These are phyloP conservation scores for Umimayanthus kanabou DNA, from an alignment of 92 coral and sea anemone genomes.

Conservation along the genomic window DNA sequence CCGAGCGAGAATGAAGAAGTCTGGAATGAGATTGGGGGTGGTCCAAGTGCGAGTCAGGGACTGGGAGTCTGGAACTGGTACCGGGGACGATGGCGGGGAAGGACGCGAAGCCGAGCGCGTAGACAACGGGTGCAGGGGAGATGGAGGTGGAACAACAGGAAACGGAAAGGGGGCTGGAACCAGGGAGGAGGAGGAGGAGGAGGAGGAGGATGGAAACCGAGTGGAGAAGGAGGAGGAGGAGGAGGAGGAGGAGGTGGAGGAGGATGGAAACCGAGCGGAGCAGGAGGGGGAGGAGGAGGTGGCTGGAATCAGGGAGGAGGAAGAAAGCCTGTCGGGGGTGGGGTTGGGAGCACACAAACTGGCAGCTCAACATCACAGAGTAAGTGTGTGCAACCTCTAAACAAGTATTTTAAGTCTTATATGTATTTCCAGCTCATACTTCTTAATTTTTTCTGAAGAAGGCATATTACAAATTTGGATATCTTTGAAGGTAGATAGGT, in stretches of 20 bases:
- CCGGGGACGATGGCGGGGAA: slow-evolving; percentile 17
- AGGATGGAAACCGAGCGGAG: no score
- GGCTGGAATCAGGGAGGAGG: no score
- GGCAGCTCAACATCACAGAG: neutral
- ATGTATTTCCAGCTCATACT: no score
- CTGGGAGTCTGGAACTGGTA: slow-evolving; percentile 13
- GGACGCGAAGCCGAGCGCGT: slow-evolving; percentile 3
- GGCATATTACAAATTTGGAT: no score
- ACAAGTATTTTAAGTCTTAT: neutral
- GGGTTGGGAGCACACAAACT: neutral
- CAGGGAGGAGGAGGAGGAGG: neutral
- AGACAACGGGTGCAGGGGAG: neutral
- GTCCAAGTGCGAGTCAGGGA: neutral
- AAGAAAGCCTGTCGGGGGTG: neutral
- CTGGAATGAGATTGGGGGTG: neutral
- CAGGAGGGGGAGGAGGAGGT: no score
- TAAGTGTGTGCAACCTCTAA: no score
- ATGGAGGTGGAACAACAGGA: neutral
- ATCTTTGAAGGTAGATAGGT: no score
- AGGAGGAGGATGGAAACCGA: no score
- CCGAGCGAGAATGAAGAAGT: neutral
- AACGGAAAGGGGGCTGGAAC: neutral
- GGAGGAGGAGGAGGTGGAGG: neutral
- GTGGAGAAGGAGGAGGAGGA: neutral
- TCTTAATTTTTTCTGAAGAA: no score